Conservation (phyloP, 2,113 vertebrate genomes). For the Sapayoa aenigma region DNA sequence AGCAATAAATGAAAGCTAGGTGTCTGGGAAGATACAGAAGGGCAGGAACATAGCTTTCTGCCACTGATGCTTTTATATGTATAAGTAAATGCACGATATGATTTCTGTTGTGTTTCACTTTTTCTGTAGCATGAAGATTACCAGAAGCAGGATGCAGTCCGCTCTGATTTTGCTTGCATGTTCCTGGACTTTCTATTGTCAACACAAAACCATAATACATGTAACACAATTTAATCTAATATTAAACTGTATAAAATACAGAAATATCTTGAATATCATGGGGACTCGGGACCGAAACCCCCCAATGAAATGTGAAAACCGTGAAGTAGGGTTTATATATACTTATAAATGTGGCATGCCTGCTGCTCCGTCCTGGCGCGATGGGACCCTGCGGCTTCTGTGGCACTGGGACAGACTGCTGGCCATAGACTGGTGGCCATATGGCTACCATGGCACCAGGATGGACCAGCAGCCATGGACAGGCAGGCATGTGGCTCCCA, state of each 20-base stretch:
- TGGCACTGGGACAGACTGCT: too few species aligned
- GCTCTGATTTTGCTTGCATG: not conserved
- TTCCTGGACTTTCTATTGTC: not conserved
- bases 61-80: rapidly evolving
- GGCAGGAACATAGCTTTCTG: not conserved
- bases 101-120: not conserved
- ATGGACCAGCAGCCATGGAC: too few species aligned
- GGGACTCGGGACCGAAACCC: too few species aligned
- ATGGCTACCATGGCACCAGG: too few species aligned
- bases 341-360: too few species aligned
- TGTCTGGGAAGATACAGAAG: not conserved
- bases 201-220: not conserved
- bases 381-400: too few species aligned
- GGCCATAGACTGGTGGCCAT: too few species aligned
- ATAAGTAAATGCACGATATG: not conserved
- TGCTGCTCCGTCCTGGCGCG: too few species aligned
- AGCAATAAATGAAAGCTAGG: not conserved
- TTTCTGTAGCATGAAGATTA: not conserved
- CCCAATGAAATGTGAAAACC: too few species aligned
- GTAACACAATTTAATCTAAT: not conserved
- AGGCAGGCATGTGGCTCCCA: too few species aligned
- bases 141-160: not conserved
- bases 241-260: not conserved
- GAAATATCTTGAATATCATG: too few species aligned
- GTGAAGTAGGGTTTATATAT: too few species aligned